These are phyloP conservation scores for Aplidium turbinatum DNA, from an alignment of 23 tunicate genomes.

Conservation along the genomic window DNA sequence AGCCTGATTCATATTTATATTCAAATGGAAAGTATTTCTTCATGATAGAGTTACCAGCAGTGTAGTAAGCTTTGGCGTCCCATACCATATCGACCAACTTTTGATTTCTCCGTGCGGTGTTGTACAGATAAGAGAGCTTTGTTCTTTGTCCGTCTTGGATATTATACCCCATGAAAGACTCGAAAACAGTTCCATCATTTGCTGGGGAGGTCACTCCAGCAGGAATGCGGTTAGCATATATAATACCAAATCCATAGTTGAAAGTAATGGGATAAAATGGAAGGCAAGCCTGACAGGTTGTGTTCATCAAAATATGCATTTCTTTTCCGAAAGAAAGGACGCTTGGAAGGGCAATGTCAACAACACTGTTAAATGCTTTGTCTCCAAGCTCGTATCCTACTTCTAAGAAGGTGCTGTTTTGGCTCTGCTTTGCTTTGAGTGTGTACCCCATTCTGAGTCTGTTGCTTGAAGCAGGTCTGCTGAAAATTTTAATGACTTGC, in stretches of 20 bases:
- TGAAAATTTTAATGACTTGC: neutral
- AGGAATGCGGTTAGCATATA: no score
- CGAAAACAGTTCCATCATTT: no score
- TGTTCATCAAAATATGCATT: no score
- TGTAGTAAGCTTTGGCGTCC: neutral
- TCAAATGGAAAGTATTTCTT: neutral
- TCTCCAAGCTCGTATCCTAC: slow-evolving; percentile 15
- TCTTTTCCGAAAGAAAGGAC: neutral
- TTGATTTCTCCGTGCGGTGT: no score
- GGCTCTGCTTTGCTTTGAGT: slow-evolving; percentile 12
- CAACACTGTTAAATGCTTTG: neutral
- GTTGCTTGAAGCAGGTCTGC: neutral
- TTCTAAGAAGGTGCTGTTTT: slow-evolving; percentile 6
- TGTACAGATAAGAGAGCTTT: no score
- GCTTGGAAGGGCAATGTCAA: slow-evolving; percentile 6
- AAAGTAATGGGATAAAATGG: no score
- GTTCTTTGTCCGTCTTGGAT: no score
- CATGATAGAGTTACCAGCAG: neutral
- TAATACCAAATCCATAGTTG: no score
- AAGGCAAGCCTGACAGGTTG: no score
- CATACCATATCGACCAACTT: neutral
- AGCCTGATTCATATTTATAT: neutral
- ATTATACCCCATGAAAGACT: no score
- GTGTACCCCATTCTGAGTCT: slow-evolving; percentile 22
- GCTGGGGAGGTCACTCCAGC: no score